Evolutionary conservation across 2,888 invertebrate species (phyloP).

Genomic region (Xestia rhomboidea): DNA sequence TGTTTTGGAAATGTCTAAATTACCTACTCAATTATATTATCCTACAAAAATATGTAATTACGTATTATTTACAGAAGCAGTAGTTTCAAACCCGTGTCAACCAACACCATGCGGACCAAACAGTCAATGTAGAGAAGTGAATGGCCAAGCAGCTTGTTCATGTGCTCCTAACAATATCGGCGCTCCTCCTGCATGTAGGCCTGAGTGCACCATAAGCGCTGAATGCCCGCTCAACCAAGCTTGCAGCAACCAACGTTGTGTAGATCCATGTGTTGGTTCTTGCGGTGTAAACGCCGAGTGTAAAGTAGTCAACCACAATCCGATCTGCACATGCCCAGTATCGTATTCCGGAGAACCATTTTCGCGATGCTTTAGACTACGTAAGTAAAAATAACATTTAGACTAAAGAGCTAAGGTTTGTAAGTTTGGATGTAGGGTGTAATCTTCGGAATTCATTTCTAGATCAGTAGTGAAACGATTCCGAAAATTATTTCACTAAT

Average conservation of each 20-base stretch:
- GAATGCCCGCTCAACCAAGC: constrained; percentile 94
- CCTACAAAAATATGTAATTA: background rate
- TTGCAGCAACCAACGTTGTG: constrained; percentile 93
- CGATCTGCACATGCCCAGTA: constrained; percentile 93
- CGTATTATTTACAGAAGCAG: constrained; percentile 85
- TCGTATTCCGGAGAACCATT: constrained; percentile 93
- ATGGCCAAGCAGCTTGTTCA: constrained; percentile 93
- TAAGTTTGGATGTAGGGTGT: background rate
- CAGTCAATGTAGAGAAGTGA: constrained; percentile 91
- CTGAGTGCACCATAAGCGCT: constrained; percentile 93
- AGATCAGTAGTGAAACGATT: too few species aligned
- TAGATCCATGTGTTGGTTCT: constrained; percentile 93
- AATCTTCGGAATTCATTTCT: too few species aligned
- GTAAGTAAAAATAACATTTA: constrained; percentile 79
- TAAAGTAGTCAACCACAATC: constrained; percentile 94
- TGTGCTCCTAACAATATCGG: constrained; percentile 92
- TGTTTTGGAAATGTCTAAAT: background rate
- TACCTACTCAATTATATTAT: background rate
- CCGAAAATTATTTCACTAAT: background rate
- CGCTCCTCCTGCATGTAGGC: constrained; percentile 92
- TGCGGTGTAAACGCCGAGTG: constrained; percentile 94
- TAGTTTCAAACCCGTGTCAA: constrained; percentile 90
- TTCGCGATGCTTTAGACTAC: constrained; percentile 90
- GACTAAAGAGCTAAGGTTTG: background rate
- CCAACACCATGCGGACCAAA: constrained; percentile 92